Percentiles rank a stretch among this genome's conserved stretches.
phyloP scores from a whole-genome alignment of 1,140 invertebrate genomes.

The Bombus superbus region DNA sequence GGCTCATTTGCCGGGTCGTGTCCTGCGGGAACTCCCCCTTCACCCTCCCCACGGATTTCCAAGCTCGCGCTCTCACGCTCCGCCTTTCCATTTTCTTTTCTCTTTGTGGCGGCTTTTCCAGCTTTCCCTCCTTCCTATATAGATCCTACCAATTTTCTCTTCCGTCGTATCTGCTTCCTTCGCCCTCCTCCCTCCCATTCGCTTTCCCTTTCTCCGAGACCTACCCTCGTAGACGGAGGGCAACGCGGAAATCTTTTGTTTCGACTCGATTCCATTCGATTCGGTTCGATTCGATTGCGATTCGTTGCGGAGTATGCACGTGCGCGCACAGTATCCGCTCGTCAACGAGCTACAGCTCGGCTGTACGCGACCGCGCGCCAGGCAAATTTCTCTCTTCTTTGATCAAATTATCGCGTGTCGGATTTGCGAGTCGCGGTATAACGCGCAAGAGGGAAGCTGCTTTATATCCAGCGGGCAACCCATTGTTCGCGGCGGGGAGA shows the following conservation, averaged over 20 bases:
- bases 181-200: neutral
- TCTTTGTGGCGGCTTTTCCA: conserved; percentile 3
- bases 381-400: neutral
- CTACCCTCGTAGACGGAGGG: neutral
- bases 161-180: conserved; percentile 2
- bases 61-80: neutral
- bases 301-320: neutral
- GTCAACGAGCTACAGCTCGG: neutral
- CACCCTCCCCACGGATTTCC: neutral
- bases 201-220: neutral
- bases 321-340: no score
- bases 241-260: conserved; percentile 21
- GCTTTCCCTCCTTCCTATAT: neutral
- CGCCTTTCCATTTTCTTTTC: conserved; percentile 41
- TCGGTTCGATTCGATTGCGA: neutral
- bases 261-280: neutral
- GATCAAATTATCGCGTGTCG: neutral
- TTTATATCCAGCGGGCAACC: neutral
- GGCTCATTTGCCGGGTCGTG: conserved; percentile 79
- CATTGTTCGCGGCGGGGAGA: neutral
- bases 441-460: neutral
- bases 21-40: conserved; percentile 68
- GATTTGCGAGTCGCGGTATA: neutral
- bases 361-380: no score
- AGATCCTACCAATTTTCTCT: conserved; percentile 42